These are phyloP conservation scores for Eilema depressum DNA, from an alignment of 2,888 invertebrate genomes.

Conservation along the genomic window DNA sequence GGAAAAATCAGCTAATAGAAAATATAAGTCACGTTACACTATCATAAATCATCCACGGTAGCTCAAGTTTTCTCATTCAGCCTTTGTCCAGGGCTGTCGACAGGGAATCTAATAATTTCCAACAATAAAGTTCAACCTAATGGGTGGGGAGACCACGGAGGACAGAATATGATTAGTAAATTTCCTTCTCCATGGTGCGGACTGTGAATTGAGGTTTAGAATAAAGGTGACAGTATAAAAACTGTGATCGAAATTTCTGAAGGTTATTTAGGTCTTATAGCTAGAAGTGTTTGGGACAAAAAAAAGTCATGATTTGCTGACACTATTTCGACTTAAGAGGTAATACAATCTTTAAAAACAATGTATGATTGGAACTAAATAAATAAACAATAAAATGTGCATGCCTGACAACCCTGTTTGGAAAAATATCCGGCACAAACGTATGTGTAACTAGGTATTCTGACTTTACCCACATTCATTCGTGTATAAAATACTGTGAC, in stretches of 20 bases:
- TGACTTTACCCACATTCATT: slow-evolving; percentile 1
- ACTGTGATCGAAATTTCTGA: too few relatives aligned
- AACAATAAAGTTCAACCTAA: slow-evolving; percentile 1
- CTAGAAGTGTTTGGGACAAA: too few relatives aligned
- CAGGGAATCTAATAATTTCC: slow-evolving; percentile 14
- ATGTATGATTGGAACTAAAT: too few relatives aligned
- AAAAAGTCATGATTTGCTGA: too few relatives aligned
- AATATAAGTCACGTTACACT: slow-evolving; percentile 55
- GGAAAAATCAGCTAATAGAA: slow-evolving; percentile 43
- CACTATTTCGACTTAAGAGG: too few relatives aligned
- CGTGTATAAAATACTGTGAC: slow-evolving; percentile 3
- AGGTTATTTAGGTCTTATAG: too few relatives aligned
- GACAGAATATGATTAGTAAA: too few relatives aligned
- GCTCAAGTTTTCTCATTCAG: slow-evolving; percentile 39
- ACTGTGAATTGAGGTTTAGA: too few relatives aligned
- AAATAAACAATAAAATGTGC: neutral
- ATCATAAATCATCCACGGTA: slow-evolving; percentile 53
- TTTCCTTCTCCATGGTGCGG: too few relatives aligned
- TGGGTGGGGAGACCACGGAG: too few relatives aligned
- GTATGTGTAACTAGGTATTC: slow-evolving; percentile 18
- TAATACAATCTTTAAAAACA: too few relatives aligned
- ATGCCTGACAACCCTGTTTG: slow-evolving; percentile 29
- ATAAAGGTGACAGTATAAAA: too few relatives aligned
- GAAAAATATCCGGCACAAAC: slow-evolving; percentile 19
- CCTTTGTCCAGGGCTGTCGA: slow-evolving; percentile 37